Evolutionary conservation across 1,140 invertebrate genomes (phyloP).

Genomic region (Bombus polaris): DNA sequence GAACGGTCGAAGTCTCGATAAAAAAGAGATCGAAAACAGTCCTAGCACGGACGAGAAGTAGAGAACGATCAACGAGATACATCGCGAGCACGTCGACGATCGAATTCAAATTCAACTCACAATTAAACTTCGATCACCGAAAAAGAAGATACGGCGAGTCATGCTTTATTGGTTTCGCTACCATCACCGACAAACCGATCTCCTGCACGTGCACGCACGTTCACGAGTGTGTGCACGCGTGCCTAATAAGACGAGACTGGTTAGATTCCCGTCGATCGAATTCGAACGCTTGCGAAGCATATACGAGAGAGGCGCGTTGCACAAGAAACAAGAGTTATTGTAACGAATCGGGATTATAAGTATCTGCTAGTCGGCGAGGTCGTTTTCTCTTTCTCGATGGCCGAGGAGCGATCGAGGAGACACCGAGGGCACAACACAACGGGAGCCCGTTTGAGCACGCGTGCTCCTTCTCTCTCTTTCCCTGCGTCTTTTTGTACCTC

Average conservation of each 20-base stretch:
- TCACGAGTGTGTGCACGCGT: neutral
- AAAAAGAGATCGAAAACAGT: slow-evolving; percentile 27
- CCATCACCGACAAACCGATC: neutral
- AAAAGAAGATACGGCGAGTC: slow-evolving; percentile 49
- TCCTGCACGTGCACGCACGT: neutral
- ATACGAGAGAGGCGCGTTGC: slow-evolving; percentile 20
- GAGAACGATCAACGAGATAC: slow-evolving; percentile 13
- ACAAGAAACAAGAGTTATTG: slow-evolving; percentile 60
- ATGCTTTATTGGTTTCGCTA: slow-evolving; percentile 41
- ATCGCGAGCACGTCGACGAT: slow-evolving; percentile 22
- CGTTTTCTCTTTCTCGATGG: slow-evolving; percentile 39
- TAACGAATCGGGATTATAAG: slow-evolving; percentile 58
- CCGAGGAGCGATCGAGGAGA: slow-evolving; percentile 31
- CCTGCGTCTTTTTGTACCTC: slow-evolving; percentile 30
- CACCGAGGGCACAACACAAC: slow-evolving; percentile 31
- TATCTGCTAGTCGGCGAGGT: slow-evolving; percentile 48
- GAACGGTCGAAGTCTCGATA: neutral
- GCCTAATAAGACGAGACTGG: slow-evolving; percentile 56
- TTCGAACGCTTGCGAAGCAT: slow-evolving; percentile 42
- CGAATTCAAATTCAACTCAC: slow-evolving; percentile 56
- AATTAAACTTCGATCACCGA: slow-evolving; percentile 46
- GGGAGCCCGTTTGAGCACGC: slow-evolving; percentile 7
- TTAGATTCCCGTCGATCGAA: slow-evolving; percentile 56
- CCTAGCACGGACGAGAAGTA: neutral
- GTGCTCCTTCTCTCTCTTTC: neutral